A percentile compares a stretch with the other conserved stretches of the same genome.
These are phyloP conservation scores for Mythimna lalbum DNA, from an alignment of 2,888 invertebrate genomes.

Conservation along the genomic window DNA sequence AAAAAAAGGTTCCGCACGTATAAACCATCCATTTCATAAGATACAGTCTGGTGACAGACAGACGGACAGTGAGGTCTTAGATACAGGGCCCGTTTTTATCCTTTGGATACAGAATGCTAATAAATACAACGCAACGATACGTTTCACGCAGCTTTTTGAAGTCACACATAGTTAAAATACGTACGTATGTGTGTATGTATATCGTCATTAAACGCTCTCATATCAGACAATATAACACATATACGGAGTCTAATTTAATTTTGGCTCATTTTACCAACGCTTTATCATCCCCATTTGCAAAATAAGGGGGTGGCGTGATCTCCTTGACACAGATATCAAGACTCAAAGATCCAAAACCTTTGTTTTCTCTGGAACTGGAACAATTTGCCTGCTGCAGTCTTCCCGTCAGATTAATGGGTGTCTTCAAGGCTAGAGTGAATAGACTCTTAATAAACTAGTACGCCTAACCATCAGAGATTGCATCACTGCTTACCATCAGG, in stretches of 20 bases:
- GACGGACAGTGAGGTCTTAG: too few relatives aligned
- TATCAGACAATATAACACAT: conserved; percentile 23
- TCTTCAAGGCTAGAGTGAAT: too few relatives aligned
- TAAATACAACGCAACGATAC: neutral
- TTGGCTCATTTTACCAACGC: conserved; percentile 9
- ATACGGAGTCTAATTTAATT: conserved; percentile 30
- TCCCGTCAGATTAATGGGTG: too few relatives aligned
- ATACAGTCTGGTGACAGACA: too few relatives aligned
- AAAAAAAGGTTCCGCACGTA: too few relatives aligned
- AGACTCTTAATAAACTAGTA: too few relatives aligned
- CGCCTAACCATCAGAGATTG: too few relatives aligned
- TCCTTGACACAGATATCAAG: conserved; percentile 3
- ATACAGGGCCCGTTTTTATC: too few relatives aligned
- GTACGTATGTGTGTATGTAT: neutral
- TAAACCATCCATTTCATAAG: too few relatives aligned
- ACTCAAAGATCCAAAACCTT: neutral
- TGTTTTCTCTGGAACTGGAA: neutral
- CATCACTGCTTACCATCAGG: too few relatives aligned
- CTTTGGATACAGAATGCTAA: too few relatives aligned
- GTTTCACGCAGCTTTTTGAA: neutral
- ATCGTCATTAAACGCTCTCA: conserved; percentile 28
- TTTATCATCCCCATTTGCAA: conserved; percentile 6
- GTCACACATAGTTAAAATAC: neutral
- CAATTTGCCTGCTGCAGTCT: too few relatives aligned
- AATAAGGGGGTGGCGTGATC: neutral